Evolutionary conservation across 2,797 vertebrate species (phyloP).

Genomic region (Tarsius wallacei): DNA sequence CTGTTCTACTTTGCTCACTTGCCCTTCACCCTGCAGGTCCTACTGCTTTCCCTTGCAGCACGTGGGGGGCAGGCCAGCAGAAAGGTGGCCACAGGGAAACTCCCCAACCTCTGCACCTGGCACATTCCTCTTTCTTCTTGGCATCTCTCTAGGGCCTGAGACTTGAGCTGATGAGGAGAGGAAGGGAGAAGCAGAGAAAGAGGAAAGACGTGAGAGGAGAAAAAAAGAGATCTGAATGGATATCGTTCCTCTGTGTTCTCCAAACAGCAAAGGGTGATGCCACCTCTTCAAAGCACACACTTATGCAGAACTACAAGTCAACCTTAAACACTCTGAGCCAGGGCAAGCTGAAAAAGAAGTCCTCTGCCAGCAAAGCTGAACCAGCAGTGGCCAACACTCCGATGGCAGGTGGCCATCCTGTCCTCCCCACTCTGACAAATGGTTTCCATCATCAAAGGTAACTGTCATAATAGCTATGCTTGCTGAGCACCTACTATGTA

Average conservation of each 20-base stretch:
- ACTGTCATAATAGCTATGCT: background rate
- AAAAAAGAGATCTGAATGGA: background rate
- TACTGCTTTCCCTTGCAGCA: background rate
- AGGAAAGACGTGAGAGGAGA: background rate
- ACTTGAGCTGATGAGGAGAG: background rate
- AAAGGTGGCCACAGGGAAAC: background rate
- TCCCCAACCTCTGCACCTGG: background rate
- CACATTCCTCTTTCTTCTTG: background rate
- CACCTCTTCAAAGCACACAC: background rate
- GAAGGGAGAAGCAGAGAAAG: background rate
- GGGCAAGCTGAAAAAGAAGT: background rate
- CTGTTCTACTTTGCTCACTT: background rate
- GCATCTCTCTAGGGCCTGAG: background rate
- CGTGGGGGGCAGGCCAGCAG: background rate
- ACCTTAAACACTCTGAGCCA: background rate
- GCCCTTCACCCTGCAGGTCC: no score
- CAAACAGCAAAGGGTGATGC: background rate
- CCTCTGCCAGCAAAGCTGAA: background rate
- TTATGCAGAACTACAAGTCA: background rate
- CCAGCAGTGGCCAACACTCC: background rate
- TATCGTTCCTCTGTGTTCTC: background rate
- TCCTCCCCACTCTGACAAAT: background rate
- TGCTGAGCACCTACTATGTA: background rate
- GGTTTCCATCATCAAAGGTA: background rate
- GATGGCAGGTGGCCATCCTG: background rate